Conservation (phyloP, 2,113 vertebrate species). For the Melospiza georgiana region DNA sequence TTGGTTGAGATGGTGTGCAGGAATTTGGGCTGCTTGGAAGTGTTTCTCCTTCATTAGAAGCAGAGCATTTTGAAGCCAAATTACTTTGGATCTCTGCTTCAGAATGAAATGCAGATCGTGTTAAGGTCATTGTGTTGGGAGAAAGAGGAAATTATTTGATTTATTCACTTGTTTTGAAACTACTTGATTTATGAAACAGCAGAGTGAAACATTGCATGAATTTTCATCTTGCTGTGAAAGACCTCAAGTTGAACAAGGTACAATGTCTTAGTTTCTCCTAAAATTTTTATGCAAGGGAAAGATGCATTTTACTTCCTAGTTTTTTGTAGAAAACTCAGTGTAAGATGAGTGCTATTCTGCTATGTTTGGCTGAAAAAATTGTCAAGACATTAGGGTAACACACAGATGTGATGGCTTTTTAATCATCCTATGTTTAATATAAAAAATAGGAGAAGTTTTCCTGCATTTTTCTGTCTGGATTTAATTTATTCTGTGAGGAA, state of each 20-base stretch:
- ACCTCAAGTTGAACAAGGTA: not conserved
- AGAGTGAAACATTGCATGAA: not conserved
- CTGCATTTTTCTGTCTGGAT: not conserved
- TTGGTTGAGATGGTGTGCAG: not conserved
- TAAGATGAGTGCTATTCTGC: not conserved
- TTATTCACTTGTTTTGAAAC: not conserved
- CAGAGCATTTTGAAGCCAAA: not conserved
- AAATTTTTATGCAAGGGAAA: not conserved
- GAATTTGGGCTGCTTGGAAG: not conserved
- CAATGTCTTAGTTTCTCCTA: not conserved
- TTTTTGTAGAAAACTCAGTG: not conserved
- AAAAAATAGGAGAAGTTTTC: not conserved
- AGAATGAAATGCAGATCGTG: not conserved
- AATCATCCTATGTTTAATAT: not conserved
- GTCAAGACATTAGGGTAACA: not conserved
- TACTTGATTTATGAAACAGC: not conserved
- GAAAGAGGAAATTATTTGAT: not conserved
- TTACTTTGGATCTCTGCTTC: not conserved
- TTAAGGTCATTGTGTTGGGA: not conserved
- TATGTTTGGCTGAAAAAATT: not conserved
- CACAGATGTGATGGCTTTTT: not conserved
- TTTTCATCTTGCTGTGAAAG: not conserved
- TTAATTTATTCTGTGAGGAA: not conserved
- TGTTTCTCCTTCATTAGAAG: not conserved
- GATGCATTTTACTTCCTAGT: not conserved